These are phyloP conservation scores for Marasmarcha lunaedactyla DNA, from an alignment of 2,888 invertebrate species.

Conservation along the genomic window DNA sequence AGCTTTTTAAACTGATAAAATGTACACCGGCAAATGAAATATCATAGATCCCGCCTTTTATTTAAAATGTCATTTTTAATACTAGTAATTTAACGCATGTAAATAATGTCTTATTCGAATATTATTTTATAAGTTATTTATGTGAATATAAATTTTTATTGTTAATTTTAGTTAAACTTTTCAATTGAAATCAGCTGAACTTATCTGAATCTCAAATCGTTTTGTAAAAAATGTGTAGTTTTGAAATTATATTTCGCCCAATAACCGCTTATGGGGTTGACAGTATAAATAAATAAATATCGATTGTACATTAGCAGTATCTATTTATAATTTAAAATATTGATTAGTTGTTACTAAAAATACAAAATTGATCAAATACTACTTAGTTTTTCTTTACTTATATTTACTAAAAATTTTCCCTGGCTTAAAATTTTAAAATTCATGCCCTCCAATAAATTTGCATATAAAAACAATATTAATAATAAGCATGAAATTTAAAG, in stretches of 20 bases:
- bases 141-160: slow-evolving; percentile 56
- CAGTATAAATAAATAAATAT: slow-evolving; percentile 32
- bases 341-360: slow-evolving; percentile 71
- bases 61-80: slow-evolving; percentile 12
- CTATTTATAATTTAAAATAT: slow-evolving; percentile 65
- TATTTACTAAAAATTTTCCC: too few species aligned
- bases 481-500: too few species aligned
- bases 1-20: slow-evolving; percentile 20
- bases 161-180: slow-evolving; percentile 42
- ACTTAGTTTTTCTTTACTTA: slow-evolving; percentile 17
- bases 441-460: too few species aligned
- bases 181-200: slow-evolving; percentile 64
- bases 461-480: too few species aligned
- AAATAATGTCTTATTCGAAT: slow-evolving; percentile 41
- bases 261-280: slow-evolving; percentile 46
- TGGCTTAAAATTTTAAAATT: too few species aligned
- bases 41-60: slow-evolving; percentile 11
- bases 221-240: slow-evolving; percentile 35
- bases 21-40: too few species aligned
- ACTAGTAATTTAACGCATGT: slow-evolving; percentile 41
- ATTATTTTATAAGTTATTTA: slow-evolving; percentile 61
- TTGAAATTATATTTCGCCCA: slow-evolving; percentile 59
- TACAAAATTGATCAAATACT: slow-evolving; percentile 60
- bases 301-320: slow-evolving; percentile 62
- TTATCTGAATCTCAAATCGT: slow-evolving; percentile 62